Base-by-base conservation (phyloP, 2,113 vertebrate genomes). In the Sinosuthora webbiana region DNA sequence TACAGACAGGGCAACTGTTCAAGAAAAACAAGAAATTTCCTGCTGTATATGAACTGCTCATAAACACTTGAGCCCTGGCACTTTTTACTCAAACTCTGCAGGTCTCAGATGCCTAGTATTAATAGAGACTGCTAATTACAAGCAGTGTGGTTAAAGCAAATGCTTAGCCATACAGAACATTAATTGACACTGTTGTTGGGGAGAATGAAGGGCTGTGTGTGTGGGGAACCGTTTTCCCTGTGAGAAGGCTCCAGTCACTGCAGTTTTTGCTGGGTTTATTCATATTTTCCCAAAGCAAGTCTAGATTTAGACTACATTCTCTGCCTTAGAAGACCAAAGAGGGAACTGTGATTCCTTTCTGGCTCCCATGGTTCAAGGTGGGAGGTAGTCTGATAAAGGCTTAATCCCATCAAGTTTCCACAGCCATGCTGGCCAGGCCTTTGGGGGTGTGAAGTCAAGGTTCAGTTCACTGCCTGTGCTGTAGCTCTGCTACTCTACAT, bases 1-100 rank as follows among this genome's bases (percentile, higher is more conserved):
- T 64, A 65, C 62, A 83, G 85, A 55, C 86, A 81, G 86, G 95
- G 95, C 88, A 95, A 85, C 63, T 37, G 80, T 89, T 96, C 95
- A 97, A 97, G 88, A 93, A 89, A 96, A 97, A 96, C 92, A 97
- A 95, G 68, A 71, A 87, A 96, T 97, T 97, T 97, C 96, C 95
- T 96, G 90, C 93, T 94, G 60, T 65, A 92, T 92, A 93, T 92
- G 96, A 95, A 89, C 90, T 89, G 77, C 93, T 96, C 94, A 96
- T 97, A 96, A 97, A 97, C 96, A 95, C 96, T 92, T 91, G 88
- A 95, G 88, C 75, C 44, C 85, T 95, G 94, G 86, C 92, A 88
- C 92, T 96, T 96, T 88, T 92, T 96, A 53, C 71, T 85, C 86
- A 76, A 91, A 80, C 50, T 41, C 64, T 95, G 75, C 67, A 68